Evolutionary conservation across 2,113 vertebrate species (phyloP).

Genomic region (Hirundichthys speculiger): DNA sequence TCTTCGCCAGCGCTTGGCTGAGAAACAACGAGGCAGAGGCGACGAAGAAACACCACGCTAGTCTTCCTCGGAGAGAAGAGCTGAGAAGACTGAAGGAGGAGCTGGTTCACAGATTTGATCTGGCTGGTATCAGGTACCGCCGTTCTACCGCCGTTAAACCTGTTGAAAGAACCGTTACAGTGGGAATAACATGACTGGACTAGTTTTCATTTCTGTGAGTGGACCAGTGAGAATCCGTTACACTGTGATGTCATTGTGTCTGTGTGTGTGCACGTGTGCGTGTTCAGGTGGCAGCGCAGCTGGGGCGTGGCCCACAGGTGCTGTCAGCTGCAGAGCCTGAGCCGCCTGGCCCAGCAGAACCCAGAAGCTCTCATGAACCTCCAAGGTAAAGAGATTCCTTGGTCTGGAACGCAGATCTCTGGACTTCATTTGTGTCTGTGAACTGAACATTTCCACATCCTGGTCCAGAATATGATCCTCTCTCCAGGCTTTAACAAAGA

Average conservation of each 20-base stretch:
- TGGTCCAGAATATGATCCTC: too few species aligned
- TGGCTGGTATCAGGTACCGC: constrained; percentile 90
- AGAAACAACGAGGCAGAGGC: constrained; percentile 85
- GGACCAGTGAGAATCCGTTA: too few species aligned
- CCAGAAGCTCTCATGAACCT: constrained; percentile 85
- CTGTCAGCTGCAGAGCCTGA: constrained; percentile 92
- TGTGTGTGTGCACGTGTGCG: too few species aligned
- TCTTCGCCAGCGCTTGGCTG: constrained; percentile 86
- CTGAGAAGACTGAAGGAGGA: constrained; percentile 87
- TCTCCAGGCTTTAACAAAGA: too few species aligned
- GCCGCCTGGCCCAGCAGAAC: constrained; percentile 88
- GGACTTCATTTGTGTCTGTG: background rate
- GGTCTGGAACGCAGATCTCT: background rate
- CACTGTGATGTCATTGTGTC: background rate
- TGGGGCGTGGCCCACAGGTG: constrained; percentile 94
- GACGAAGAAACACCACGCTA: constrained; percentile 84
- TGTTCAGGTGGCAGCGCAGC: constrained; percentile 92
- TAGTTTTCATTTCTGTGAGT: too few species aligned
- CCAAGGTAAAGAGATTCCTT: constrained; percentile 80
- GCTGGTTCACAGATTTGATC: constrained; percentile 83
- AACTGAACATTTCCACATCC: too few species aligned
- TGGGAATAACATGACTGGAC: too few species aligned
- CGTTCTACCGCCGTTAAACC: too few species aligned
- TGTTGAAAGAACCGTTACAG: too few species aligned
- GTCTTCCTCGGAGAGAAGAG: constrained; percentile 89